Evolutionary conservation across 30 jellyfish, hydroid and myxozoan species (phyloP).

Genomic region (Haliclystus octoradiatus): DNA sequence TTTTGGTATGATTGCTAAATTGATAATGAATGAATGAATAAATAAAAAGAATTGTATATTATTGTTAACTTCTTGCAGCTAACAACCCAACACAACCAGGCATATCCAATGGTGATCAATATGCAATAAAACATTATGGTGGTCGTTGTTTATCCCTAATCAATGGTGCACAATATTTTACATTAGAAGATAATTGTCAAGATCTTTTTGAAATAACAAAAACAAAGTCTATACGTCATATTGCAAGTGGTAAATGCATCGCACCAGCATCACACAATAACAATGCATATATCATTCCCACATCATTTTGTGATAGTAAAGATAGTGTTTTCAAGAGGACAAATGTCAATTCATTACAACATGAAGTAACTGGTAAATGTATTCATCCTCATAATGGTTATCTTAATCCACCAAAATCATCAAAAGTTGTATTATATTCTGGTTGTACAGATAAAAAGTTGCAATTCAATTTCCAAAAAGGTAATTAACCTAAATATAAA

Average conservation of each 20-base stretch:
- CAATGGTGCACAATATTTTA: neutral
- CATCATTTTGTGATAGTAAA: constrained; percentile 13
- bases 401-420: constrained; percentile 4
- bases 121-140: neutral
- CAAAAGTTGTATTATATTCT: constrained; percentile 25
- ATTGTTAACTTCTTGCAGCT: neutral
- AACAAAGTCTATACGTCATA: constrained; percentile 13
- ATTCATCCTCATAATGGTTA: constrained; percentile 37
- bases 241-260: constrained; percentile 35
- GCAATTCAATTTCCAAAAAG: constrained; percentile 31
- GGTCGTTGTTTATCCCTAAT: neutral
- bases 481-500: too few relatives aligned
- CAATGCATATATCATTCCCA: neutral
- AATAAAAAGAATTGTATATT: too few relatives aligned
- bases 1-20: too few relatives aligned
- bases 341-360: neutral
- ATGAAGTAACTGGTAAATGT: constrained; percentile 41
- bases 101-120: neutral
- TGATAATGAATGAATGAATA: too few relatives aligned
- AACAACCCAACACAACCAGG: neutral
- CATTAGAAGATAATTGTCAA: constrained; percentile 18
- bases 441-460: constrained; percentile 35
- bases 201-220: constrained; percentile 18
- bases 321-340: neutral
- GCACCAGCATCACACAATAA: constrained; percentile 9